A percentile compares a stretch with the other conserved stretches of the same genome.
These are phyloP conservation scores for Musca domestica DNA, from an alignment of 1,140 invertebrate genomes.

Conservation along the genomic window DNA sequence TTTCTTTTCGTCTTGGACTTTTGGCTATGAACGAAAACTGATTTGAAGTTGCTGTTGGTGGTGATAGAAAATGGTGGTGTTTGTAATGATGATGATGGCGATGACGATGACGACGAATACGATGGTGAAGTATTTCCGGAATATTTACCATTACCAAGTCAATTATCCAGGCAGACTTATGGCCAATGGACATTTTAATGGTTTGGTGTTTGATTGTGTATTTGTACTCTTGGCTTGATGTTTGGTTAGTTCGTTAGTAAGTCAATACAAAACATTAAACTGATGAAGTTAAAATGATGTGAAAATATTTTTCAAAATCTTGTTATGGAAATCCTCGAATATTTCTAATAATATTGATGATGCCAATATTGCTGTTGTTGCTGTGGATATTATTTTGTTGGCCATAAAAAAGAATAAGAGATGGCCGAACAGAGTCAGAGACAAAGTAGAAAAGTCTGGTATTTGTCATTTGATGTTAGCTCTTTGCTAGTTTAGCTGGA, in stretches of 20 bases:
- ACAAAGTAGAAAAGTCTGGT: conserved; percentile 5
- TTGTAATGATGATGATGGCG: too few relatives aligned
- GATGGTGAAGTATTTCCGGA: too few relatives aligned
- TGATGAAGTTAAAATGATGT: conserved; percentile 11
- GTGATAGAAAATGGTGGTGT: not conserved
- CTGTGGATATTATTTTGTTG: too few relatives aligned
- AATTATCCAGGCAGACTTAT: too few relatives aligned
- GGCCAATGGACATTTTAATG: too few relatives aligned
- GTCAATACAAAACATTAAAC: not conserved
- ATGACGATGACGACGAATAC: too few relatives aligned
- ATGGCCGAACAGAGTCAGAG: not conserved
- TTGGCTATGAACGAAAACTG: not conserved
- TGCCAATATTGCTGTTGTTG: too few relatives aligned
- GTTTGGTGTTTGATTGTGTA: too few relatives aligned
- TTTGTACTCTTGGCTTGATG: too few relatives aligned
- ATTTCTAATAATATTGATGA: too few relatives aligned
- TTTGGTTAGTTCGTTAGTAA: not conserved
- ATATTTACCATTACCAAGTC: too few relatives aligned
- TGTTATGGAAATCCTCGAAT: not conserved
- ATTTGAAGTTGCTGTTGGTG: conserved; percentile 6
- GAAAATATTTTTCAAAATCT: conserved; percentile 19
- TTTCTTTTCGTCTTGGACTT: not conserved
- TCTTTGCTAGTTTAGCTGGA: not conserved
- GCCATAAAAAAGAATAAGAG: not conserved
- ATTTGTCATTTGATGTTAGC: conserved; percentile 17